Conservation (phyloP, 2,888 invertebrate genomes). For the Drosophila helvetica region DNA sequence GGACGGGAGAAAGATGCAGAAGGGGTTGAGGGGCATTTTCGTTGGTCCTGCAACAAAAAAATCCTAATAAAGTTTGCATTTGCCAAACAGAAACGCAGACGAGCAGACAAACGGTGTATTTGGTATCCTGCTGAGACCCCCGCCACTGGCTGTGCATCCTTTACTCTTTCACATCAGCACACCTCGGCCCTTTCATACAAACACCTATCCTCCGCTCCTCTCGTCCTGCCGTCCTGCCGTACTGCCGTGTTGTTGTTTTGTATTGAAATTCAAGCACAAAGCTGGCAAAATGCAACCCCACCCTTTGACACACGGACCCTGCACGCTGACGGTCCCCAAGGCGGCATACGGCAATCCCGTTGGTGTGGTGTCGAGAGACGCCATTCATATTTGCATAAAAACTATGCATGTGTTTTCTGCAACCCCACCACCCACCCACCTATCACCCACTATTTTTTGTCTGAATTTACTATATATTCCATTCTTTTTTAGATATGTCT, state of each 20-base stretch:
- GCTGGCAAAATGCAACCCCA: constrained; percentile 43
- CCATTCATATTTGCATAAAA: constrained; percentile 63
- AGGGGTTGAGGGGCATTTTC: constrained; percentile 8
- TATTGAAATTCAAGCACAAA: constrained; percentile 58
- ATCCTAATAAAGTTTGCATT: constrained; percentile 78
- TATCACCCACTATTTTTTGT: constrained; percentile 15
- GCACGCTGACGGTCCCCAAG: constrained; percentile 18
- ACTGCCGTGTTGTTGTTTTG: constrained; percentile 41
- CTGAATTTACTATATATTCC: background rate
- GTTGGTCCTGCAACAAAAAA: constrained; percentile 50
- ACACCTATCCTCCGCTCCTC: constrained; percentile 19
- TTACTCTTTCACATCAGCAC: background rate
- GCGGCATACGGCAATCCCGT: constrained; percentile 33
- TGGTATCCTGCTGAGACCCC: constrained; percentile 3
- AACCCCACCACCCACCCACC: background rate
- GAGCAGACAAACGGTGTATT: constrained; percentile 54
- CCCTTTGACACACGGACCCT: constrained; percentile 6
- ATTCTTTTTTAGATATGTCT: background rate
- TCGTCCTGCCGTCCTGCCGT: too few relatives aligned
- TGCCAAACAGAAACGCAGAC: constrained; percentile 71
- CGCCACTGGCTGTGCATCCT: background rate
- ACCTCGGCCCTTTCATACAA: background rate
- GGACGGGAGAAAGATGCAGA: background rate
- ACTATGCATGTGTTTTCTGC: constrained; percentile 51
- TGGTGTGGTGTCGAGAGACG: background rate